Evolutionary conservation across 2,113 vertebrate species (phyloP).

Genomic region (Phrynosoma platyrhinos): DNA sequence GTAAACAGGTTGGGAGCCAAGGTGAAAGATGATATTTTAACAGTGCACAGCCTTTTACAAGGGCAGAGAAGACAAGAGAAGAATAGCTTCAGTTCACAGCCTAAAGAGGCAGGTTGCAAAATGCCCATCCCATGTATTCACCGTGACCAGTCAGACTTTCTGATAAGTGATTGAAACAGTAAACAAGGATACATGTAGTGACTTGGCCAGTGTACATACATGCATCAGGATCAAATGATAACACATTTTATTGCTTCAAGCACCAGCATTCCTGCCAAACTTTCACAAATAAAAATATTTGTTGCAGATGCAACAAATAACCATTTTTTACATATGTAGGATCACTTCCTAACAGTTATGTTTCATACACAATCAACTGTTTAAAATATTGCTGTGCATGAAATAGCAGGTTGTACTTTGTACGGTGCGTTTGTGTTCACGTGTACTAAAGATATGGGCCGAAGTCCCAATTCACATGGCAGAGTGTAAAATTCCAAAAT

Average conservation of each 20-base stretch:
- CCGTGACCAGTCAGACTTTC: neutral
- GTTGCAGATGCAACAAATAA: neutral
- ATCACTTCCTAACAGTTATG: neutral
- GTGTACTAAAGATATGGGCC: too few relatives aligned
- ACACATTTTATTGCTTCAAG: neutral
- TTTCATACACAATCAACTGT: neutral
- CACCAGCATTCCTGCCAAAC: neutral
- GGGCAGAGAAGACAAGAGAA: neutral
- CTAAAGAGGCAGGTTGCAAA: neutral
- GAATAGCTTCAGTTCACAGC: neutral
- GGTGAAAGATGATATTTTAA: slow-evolving; percentile 32
- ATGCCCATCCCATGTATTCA: neutral
- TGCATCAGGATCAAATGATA: neutral
- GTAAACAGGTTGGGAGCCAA: slow-evolving; percentile 5
- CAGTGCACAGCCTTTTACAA: neutral
- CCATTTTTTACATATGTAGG: too few relatives aligned
- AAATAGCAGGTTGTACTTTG: neutral
- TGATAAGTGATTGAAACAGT: neutral
- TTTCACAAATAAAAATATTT: neutral
- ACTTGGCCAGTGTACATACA: neutral
- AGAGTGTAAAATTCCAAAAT: too few relatives aligned
- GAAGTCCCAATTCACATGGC: too few relatives aligned
- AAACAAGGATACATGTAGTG: neutral
- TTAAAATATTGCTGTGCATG: neutral
- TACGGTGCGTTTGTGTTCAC: too few relatives aligned